These are phyloP conservation scores for Hypotaenidia okinawae DNA, from an alignment of 2,797 vertebrate species.

Conservation along the genomic window DNA sequence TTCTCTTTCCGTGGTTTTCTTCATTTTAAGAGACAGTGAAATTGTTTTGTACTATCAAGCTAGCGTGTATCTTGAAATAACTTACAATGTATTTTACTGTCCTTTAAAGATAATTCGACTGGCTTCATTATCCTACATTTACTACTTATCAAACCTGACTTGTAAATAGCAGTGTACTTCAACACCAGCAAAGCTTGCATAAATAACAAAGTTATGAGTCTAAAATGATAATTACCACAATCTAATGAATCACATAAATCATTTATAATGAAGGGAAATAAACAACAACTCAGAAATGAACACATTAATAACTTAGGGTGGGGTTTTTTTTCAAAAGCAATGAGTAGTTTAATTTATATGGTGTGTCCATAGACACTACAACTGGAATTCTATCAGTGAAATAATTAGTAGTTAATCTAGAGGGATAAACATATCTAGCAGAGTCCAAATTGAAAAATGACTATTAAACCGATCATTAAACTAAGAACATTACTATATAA, in stretches of 20 bases:
- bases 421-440: constrained; percentile 45
- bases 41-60: background rate
- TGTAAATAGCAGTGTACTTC: constrained; percentile 47
- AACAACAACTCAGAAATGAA: constrained; percentile 68
- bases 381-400: constrained; percentile 66
- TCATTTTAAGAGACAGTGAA: background rate
- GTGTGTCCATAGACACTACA: constrained; percentile 60
- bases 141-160: constrained; percentile 51
- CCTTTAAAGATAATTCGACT: constrained; percentile 55
- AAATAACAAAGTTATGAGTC: constrained; percentile 69
- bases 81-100: background rate
- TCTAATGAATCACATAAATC: constrained; percentile 82
- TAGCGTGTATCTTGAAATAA: constrained; percentile 1
- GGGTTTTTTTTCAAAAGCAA: constrained; percentile 45
- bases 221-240: constrained; percentile 78
- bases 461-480: constrained; percentile 61
- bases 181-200: constrained; percentile 49
- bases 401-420: constrained; percentile 77
- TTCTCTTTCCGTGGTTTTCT: background rate
- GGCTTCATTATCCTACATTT: constrained; percentile 56
- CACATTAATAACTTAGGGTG: constrained; percentile 69
- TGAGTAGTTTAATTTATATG: constrained; percentile 72
- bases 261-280: constrained; percentile 78
- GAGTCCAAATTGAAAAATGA: constrained; percentile 64
- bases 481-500: constrained; percentile 45